Base-by-base conservation (phyloP, 2,797 vertebrate species). In the Schizopygopsis pylzovi region DNA sequence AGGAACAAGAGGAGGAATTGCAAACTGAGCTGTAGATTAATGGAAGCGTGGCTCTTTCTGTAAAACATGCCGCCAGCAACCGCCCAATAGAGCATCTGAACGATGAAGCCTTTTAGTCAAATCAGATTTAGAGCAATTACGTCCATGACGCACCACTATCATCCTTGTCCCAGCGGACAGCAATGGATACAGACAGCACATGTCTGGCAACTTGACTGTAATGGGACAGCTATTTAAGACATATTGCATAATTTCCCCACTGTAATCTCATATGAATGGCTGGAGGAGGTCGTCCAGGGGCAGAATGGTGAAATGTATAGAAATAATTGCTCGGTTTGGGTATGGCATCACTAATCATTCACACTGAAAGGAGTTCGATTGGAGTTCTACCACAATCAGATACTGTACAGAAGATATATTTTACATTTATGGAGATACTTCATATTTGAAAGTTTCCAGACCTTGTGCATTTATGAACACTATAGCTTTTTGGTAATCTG, bases 21-120 rank as follows among this genome's bases (percentile, higher is more conserved):
- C 25, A 79, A 84, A 85, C 61, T 81, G 82, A 70, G 73, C 85
- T 65, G 16, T n/a, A 88, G 86, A 85, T 82, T 70, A 79, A 88
- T 82, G 78, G 76, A 87, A 78, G 85, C 9, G 52, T n/a, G 70
- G 33, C 59, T n/a, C 67, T 6, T 37, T 61, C 71, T 80, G 68
- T 70, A 82, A 87, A 73, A 52, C 70, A 79, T 49, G 83, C 84
- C 49, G 45, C 84, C 65, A 25, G 75, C 77, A 80, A 43, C 39
- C 25, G 16, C 81, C 76, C 77, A 68, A 87, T 85, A 84, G 77
- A 83, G 86, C 83, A 18, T 68, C 79, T 83, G 71, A 88, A 71
- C 56, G 83, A 79, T 83, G 86, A 88, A 83, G 83, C 86, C 88
- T 89, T 91, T 91, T 88, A 90, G 88, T 87, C 87, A 88, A 91